Base-by-base conservation (phyloP, 1,140 invertebrate species). In the Penaeus vannamei region DNA sequence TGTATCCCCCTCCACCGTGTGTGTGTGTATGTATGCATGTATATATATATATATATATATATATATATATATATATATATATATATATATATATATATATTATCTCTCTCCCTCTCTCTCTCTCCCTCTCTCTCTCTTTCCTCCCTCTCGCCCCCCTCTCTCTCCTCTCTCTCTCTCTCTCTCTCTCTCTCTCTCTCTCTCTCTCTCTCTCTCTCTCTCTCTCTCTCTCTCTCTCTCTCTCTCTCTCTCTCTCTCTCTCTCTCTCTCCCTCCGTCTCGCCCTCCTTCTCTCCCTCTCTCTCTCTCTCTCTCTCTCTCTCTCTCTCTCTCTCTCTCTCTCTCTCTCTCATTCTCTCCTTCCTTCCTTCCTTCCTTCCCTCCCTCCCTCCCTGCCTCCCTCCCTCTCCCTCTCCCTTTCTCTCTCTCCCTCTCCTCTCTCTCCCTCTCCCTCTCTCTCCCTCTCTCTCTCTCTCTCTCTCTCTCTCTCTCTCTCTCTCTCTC, bases 201-300 rank as follows among this genome's bases (percentile, higher is more conserved):
- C 23, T 23, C 23, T 23, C 23, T 81, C 23, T 23, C 23, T 23
- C 23, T 23, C 23, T 23, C 23, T 23, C 69, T 76, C 69, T 76
- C 69, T 76, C 69, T 76, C 69, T 76, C 76, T 77, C 76, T 77
- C 76, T 77, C 76, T 77, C 76, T 77, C 76, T 77, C 76, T 77
- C 76, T 77, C 76, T 77, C 76, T 77, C 76, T 77, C 76, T 77
- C 76, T 77, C 76, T 77, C 76, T 77, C 76, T 77, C 76, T 77
- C 76, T 77, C 76, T 77, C 76, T 77, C 76, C 46, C 76, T 77
- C 76, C 46, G 32, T 77, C 76, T 77, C 76, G 36, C 76, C 46
- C 76, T 77, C 76, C 46, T 42, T 79, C 36, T 79, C 4, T 79
- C 4, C 26, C 32, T 36, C 76, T 79, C 32, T 36, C 76, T 79